Conservation (phyloP, 2,797 vertebrate species). For the Serranus cabrilla region DNA sequence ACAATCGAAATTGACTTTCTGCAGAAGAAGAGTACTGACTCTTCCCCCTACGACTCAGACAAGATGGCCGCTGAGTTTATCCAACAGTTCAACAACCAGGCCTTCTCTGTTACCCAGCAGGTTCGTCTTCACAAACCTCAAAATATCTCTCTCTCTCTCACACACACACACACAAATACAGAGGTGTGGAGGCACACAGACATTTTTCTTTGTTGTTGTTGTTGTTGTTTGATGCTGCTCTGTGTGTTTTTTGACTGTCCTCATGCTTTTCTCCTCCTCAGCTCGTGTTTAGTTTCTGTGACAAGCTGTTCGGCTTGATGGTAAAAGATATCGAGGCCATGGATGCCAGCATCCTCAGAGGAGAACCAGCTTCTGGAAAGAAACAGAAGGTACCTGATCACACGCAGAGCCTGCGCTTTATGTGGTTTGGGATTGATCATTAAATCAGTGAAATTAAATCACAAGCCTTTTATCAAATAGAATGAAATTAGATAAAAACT, state of each 20-base stretch:
- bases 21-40: slow-evolving; percentile 96
- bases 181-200: accelerated
- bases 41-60: slow-evolving; percentile 95
- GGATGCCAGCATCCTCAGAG: slow-evolving; percentile 96
- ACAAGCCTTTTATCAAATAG: not conserved
- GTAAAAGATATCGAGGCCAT: slow-evolving; percentile 97
- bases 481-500: no score
- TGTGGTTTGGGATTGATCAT: not conserved
- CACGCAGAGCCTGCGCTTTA: not conserved
- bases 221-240: not conserved
- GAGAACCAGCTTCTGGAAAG: slow-evolving; percentile 89
- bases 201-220: not conserved
- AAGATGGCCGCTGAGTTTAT: slow-evolving; percentile 98
- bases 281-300: slow-evolving; percentile 96
- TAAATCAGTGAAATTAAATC: not conserved
- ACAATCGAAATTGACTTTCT: slow-evolving; percentile 98
- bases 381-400: slow-evolving; percentile 90
- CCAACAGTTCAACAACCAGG: slow-evolving; percentile 97
- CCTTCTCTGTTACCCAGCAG: slow-evolving; percentile 95
- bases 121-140: slow-evolving; percentile 70
- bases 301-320: slow-evolving; percentile 94
- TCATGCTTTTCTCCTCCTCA: slow-evolving; percentile 59
- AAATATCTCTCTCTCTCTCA: no score
- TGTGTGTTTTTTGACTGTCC: not conserved
- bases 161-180: not conserved